Conservation (phyloP, 2,888 invertebrate species). For the Nymphalis polychloros region DNA sequence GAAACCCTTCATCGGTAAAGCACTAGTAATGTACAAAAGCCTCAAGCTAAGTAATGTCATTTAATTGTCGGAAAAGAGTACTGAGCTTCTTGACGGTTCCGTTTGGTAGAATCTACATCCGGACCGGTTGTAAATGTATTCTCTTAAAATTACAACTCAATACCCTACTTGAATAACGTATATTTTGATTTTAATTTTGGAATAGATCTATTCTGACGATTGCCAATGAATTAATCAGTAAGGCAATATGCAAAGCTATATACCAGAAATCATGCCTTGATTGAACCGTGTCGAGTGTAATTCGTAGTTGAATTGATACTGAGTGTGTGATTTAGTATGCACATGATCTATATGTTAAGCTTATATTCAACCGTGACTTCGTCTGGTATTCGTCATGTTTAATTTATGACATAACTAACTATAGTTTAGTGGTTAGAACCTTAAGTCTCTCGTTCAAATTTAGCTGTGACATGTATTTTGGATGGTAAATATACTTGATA, state of each 20-base stretch:
- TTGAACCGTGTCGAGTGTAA: constrained; percentile 24
- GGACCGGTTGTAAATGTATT: too few species aligned
- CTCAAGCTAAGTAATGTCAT: too few species aligned
- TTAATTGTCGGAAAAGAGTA: too few species aligned
- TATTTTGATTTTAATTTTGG: neutral
- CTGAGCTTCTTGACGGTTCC: too few species aligned
- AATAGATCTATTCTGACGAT: neutral
- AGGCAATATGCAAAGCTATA: constrained; percentile 7
- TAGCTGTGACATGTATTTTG: too few species aligned
- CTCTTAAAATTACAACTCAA: too few species aligned
- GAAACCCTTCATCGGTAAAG: too few species aligned
- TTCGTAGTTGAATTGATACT: constrained; percentile 18
- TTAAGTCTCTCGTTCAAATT: too few species aligned
- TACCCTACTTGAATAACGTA: neutral
- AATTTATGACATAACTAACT: neutral
- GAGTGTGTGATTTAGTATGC: constrained; percentile 7
- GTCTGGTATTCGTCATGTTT: neutral
- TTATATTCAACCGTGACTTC: neutral
- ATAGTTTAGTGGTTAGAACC: neutral
- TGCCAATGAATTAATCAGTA: constrained; percentile 3
- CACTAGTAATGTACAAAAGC: too few species aligned
- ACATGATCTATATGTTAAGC: neutral
- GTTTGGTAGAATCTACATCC: too few species aligned
- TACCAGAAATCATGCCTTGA: constrained; percentile 20
- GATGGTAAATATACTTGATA: too few species aligned